Evolutionary conservation across 2,113 vertebrate species (phyloP), one percentile per base, ranked within the genome.

Genomic region (Carassius carassius): DNA sequence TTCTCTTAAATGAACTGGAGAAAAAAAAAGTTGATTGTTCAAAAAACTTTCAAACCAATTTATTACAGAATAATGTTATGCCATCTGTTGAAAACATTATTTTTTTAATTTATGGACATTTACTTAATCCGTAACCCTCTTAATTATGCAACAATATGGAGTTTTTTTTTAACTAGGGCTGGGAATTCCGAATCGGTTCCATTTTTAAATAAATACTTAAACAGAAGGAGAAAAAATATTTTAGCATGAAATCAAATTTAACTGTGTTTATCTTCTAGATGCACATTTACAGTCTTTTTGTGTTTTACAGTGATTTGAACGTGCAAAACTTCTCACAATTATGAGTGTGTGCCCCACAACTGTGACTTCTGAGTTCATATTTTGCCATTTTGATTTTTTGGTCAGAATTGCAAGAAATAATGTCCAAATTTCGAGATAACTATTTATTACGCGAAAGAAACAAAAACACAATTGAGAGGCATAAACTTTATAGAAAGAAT

Each of bases 1-100:
- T 91, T 86, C 70, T 87, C 81, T 90, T 87, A 89, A 89, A 90
- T 89, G 91, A 85, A 89, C 86, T 88, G 83, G 41, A 84, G 21
- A 19, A 92, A 92, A 94, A 93, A 92, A 92, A 92, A 92, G 85
- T 84, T 23, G 32, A 47, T 80, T 17, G 90, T 89, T 92, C 82
- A 87, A 94, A 94, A 88, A 84, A 87, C 85, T 85, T 91, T 93
- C 49, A 49, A 25, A 32, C 8, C 16, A 90, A 81, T 86, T 84
- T 67, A 72, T 86, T 86, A 84, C 80, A 82, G 62, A 80, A 84
- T 82, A 54, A 65, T 84, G 91, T 89, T 88, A 89, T 89, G 87
- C 91, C 92, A 90, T 91, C 87, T 88, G 86, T 91, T 92, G 89
- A 87, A 89, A 35, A 35, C 29, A 44, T 69, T n/a, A n/a, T n/a